phyloP scores from a whole-genome alignment of 2,888 invertebrate species.

The Alviniconcha strummeri region DNA sequence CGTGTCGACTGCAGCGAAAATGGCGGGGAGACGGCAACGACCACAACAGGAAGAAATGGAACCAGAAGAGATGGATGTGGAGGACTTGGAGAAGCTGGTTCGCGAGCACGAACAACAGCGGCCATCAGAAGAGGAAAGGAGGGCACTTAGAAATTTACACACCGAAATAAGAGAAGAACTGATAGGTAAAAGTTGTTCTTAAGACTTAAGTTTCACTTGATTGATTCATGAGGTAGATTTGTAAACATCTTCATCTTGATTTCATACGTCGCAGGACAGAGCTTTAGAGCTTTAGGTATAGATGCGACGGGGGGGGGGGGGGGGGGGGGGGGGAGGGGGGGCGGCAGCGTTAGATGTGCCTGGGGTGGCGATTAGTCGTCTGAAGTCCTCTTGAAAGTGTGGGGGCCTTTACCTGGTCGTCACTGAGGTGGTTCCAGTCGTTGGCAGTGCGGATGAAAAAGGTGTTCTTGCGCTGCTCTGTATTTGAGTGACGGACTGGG shows the following conservation, averaged over 20 bases:
- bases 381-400: too few species aligned
- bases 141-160: constrained; percentile 11
- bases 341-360: neutral
- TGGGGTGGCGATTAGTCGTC: neutral
- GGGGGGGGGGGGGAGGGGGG: neutral
- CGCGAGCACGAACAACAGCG: neutral
- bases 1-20: neutral
- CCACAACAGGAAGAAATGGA: neutral
- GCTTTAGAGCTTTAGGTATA: neutral
- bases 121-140: constrained; percentile 19
- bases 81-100: neutral
- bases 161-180: constrained; percentile 5
- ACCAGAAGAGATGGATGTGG: neutral
- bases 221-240: neutral
- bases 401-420: too few species aligned
- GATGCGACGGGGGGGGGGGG: neutral
- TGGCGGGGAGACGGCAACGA: constrained; percentile 11
- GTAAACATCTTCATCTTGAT: neutral
- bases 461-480: too few species aligned
- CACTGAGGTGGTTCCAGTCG: too few species aligned
- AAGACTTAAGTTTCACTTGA: neutral
- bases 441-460: too few species aligned
- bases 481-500: too few species aligned
- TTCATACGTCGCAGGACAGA: neutral
- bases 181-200: neutral